These are phyloP conservation scores for Luehdorfia chinensis DNA, from an alignment of 1,140 invertebrate genomes.

Conservation along the genomic window DNA sequence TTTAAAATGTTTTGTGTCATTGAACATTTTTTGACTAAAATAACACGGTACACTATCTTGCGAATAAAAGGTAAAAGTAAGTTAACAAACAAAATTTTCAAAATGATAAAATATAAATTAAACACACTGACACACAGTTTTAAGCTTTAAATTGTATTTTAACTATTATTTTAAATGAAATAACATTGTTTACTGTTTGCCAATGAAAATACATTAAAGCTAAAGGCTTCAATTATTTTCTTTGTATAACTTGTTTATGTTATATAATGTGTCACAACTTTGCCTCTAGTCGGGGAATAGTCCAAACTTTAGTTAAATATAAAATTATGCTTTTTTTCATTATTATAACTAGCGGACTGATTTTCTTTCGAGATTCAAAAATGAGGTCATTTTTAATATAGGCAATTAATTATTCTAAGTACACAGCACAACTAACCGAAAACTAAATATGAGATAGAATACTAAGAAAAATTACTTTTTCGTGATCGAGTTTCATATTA, in stretches of 20 bases:
- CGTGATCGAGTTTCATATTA: slow-evolving; percentile 46
- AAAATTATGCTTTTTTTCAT: slow-evolving; percentile 56
- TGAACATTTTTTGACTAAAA: too few relatives aligned
- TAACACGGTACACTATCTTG: too few relatives aligned
- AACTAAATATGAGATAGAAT: slow-evolving; percentile 65
- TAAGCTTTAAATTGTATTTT: too few relatives aligned
- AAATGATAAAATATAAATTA: not conserved
- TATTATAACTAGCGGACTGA: slow-evolving; percentile 69
- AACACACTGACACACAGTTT: too few relatives aligned
- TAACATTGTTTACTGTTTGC: too few relatives aligned
- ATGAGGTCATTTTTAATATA: slow-evolving; percentile 55
- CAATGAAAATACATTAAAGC: too few relatives aligned
- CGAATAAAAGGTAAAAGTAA: too few relatives aligned
- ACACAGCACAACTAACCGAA: slow-evolving; percentile 74
- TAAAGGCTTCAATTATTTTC: too few relatives aligned
- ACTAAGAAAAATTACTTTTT: slow-evolving; percentile 55
- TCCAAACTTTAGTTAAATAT: slow-evolving; percentile 49
- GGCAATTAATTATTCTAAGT: slow-evolving; percentile 69
- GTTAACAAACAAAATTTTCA: not conserved
- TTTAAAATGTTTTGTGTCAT: not conserved
- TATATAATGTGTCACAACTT: slow-evolving; percentile 8
- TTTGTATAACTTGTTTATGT: too few relatives aligned
- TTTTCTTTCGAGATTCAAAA: slow-evolving; percentile 64
- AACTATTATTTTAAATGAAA: too few relatives aligned
- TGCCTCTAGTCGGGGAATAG: slow-evolving; percentile 30